These are phyloP conservation scores for Neria commutata DNA, from an alignment of 2,888 invertebrate genomes.

Conservation along the genomic window DNA sequence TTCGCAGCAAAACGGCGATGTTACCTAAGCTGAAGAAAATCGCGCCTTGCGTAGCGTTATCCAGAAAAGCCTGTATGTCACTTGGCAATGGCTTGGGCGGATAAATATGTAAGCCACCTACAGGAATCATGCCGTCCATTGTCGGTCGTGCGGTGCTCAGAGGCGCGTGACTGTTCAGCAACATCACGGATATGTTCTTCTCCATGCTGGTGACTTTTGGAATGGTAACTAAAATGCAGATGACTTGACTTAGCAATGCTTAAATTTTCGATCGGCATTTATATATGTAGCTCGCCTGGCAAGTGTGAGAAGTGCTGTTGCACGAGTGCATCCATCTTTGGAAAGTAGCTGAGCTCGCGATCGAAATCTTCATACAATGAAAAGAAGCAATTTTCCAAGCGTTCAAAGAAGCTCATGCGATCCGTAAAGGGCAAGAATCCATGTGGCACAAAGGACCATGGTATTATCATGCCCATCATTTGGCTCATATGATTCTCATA, in stretches of 20 bases:
- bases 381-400: conserved; percentile 64
- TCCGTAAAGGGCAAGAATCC: conserved; percentile 62
- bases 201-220: conserved; percentile 62
- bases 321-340: conserved; percentile 56
- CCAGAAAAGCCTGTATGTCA: conserved; percentile 60
- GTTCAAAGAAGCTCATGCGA: conserved; percentile 64
- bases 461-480: conserved; percentile 62
- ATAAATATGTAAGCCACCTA: conserved; percentile 66
- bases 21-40: conserved; percentile 63
- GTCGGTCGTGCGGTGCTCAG: conserved; percentile 62
- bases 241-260: neutral
- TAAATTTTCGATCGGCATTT: too few species aligned
- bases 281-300: conserved; percentile 35
- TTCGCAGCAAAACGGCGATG: neutral
- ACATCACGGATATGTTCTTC: conserved; percentile 61
- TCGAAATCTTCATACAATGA: conserved; percentile 53
- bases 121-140: conserved; percentile 62
- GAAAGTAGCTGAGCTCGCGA: conserved; percentile 51
- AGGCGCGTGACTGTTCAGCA: conserved; percentile 64
- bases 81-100: conserved; percentile 52
- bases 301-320: conserved; percentile 51
- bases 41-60: conserved; percentile 61
- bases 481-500: conserved; percentile 62
- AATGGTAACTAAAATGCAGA: conserved; percentile 43
- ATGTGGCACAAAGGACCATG: conserved; percentile 64